Conservation (phyloP, 2,888 invertebrate species). For the Lamellibrachia satsuma region DNA sequence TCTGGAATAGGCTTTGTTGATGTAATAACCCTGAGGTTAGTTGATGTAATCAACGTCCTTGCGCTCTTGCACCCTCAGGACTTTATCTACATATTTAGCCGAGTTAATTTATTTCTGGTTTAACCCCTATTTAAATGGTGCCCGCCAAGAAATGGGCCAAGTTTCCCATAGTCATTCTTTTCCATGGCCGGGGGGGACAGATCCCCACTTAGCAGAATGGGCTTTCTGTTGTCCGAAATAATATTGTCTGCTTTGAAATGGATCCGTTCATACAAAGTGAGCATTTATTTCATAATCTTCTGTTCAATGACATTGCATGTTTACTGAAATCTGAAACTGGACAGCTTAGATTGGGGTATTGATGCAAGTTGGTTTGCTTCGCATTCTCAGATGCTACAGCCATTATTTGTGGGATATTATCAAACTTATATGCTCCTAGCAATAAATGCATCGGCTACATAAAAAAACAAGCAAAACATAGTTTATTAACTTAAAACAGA, state of each 20-base stretch:
- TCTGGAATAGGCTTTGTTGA: background rate
- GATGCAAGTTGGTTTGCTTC: too few relatives aligned
- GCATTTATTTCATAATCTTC: background rate
- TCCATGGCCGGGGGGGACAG: background rate
- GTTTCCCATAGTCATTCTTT: background rate
- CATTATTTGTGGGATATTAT: too few relatives aligned
- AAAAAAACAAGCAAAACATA: background rate
- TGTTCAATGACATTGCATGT: background rate
- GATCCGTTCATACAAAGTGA: background rate
- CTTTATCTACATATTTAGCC: background rate
- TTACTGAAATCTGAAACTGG: background rate
- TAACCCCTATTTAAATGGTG: background rate
- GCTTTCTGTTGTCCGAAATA: background rate
- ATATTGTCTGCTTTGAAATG: background rate
- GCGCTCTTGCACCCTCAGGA: background rate
- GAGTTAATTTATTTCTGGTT: conserved; percentile 2
- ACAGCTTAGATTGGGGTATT: too few relatives aligned
- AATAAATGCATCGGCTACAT: background rate
- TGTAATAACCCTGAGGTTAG: background rate
- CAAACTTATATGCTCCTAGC: too few relatives aligned
- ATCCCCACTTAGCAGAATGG: background rate
- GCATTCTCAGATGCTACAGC: too few relatives aligned
- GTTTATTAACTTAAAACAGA: background rate
- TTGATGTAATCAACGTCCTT: background rate
- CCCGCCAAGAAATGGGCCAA: background rate